A percentile compares a stretch with the other conserved stretches of the same genome.
Evolutionary conservation across 2,113 vertebrate species (phyloP).

Genomic region (Montifringilla adamsi): DNA sequence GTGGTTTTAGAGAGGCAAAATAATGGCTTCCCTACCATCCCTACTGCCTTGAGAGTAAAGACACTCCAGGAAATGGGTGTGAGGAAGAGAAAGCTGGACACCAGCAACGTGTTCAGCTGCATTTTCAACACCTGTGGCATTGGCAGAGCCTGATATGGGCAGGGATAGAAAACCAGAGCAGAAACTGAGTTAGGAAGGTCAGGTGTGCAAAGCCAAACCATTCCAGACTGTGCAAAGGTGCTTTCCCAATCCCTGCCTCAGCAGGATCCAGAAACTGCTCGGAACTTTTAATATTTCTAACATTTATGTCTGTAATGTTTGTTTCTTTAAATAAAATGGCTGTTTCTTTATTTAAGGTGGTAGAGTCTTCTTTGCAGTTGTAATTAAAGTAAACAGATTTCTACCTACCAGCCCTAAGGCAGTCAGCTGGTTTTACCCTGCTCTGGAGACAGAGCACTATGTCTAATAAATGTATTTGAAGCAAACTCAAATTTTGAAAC

Average conservation of each 20-base stretch:
- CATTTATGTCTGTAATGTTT: background rate
- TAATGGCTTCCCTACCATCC: background rate
- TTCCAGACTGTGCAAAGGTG: background rate
- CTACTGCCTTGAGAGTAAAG: background rate
- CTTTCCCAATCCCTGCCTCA: background rate
- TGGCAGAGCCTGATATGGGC: background rate
- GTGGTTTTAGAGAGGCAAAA: background rate
- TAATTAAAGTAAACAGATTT: background rate
- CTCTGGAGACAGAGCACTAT: background rate
- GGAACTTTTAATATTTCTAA: background rate
- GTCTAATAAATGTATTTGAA: background rate
- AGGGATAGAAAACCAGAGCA: background rate
- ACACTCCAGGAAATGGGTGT: rapidly evolving
- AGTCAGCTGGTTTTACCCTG: background rate
- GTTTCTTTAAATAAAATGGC: conserved; percentile 30
- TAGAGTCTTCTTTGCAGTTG: background rate
- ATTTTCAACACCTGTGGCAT: background rate
- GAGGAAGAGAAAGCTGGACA: background rate
- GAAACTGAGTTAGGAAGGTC: background rate
- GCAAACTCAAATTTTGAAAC: background rate
- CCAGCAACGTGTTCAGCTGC: background rate
- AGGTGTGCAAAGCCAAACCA: background rate
- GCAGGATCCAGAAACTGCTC: background rate
- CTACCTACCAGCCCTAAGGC: background rate
- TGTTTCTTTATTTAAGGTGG: background rate